A percentile compares a stretch with the other conserved stretches of the same genome.
These are phyloP conservation scores for Caenorhabditis latens DNA, from an alignment of 1,140 invertebrate genomes.

Conservation along the genomic window DNA sequence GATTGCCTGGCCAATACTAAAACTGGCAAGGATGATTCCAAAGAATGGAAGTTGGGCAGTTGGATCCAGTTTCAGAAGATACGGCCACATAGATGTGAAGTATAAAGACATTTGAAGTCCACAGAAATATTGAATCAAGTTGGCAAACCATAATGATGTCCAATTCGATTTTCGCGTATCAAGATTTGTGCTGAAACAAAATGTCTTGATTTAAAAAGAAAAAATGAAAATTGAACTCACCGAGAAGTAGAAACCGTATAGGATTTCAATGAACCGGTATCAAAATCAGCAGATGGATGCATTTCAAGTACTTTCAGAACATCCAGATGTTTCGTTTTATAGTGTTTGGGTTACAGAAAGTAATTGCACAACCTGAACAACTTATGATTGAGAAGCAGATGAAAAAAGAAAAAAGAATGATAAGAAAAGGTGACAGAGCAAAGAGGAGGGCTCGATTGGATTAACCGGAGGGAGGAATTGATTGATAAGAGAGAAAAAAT, in stretches of 20 bases:
- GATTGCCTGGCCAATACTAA: conserved; percentile 58
- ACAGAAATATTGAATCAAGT: conserved; percentile 50
- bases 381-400: neutral
- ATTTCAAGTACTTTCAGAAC: neutral
- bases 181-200: conserved; percentile 26
- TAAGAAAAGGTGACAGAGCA: conserved; percentile 48
- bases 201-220: neutral
- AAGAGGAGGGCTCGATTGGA: conserved; percentile 29
- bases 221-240: neutral
- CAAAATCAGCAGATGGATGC: conserved; percentile 31
- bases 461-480: neutral
- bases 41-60: conserved; percentile 57
- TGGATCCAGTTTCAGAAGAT: conserved; percentile 59
- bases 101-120: conserved; percentile 58
- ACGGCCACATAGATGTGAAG: conserved; percentile 64
- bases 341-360: neutral
- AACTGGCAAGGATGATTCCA: conserved; percentile 55
- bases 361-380: conserved; percentile 42
- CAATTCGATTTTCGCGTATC: conserved; percentile 55
- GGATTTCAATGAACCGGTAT: conserved; percentile 1
- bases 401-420: conserved; percentile 6
- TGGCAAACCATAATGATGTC: conserved; percentile 60
- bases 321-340: neutral
- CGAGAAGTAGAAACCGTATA: conserved; percentile 40
- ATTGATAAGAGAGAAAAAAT: conserved; percentile 34